Percentiles rank a stretch among this genome's conserved stretches.
Evolutionary conservation across 2,797 vertebrate genomes (phyloP).

Genomic region (Lemur catta): DNA sequence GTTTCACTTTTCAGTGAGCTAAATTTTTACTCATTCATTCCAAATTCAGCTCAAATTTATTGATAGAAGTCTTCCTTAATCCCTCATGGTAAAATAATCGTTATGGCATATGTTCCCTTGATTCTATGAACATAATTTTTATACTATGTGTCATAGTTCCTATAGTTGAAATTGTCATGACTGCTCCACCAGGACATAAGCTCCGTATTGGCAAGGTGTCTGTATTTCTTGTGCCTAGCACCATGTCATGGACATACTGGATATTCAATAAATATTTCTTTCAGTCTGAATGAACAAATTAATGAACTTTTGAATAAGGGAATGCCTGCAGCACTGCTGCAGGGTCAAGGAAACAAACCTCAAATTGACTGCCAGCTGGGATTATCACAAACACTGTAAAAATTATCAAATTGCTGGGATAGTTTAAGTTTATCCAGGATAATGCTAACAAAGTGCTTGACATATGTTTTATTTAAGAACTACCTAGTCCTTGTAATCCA

Average conservation of each 20-base stretch:
- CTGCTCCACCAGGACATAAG: not conserved
- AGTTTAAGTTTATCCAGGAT: not conserved
- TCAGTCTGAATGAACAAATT: not conserved
- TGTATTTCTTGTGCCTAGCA: not conserved
- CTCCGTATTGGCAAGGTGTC: not conserved
- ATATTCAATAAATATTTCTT: not conserved
- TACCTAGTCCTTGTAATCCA: not conserved
- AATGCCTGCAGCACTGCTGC: not conserved
- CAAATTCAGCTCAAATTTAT: not conserved
- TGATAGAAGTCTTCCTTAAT: not conserved
- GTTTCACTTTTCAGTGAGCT: not conserved
- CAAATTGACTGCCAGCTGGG: not conserved
- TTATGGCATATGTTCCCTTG: not conserved
- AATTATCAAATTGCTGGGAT: not conserved
- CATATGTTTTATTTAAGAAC: not conserved
- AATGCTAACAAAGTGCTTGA: not conserved
- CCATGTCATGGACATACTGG: not conserved
- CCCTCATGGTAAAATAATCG: not conserved
- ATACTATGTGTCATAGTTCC: not conserved
- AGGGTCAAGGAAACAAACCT: not conserved
- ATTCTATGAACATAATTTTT: not conserved
- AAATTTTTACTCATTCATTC: not conserved
- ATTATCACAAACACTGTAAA: not conserved
- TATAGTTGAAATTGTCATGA: not conserved
- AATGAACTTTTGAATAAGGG: not conserved